Conservation (phyloP, 2,888 invertebrate genomes). For the Pecten maximus region DNA sequence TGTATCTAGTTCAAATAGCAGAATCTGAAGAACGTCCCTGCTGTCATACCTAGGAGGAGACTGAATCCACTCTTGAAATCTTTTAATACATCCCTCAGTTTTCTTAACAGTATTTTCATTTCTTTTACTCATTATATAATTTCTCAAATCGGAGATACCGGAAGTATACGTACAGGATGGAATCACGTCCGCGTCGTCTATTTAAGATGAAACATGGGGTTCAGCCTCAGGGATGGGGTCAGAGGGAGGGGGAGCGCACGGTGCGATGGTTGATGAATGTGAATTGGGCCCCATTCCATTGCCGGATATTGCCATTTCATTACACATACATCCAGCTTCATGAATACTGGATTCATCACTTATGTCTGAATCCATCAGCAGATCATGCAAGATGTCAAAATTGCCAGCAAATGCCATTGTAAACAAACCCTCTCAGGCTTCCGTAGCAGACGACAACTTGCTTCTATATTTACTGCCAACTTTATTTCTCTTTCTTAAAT, state of each 20-base stretch:
- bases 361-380: not conserved
- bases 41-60: not conserved
- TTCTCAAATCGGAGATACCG: not conserved
- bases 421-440: not conserved
- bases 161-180: not conserved
- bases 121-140: conserved; percentile 21
- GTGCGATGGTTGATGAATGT: not conserved
- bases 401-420: no score
- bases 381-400: no score
- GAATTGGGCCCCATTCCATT: not conserved
- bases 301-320: not conserved
- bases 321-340: no score
- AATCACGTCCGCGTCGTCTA: conserved; percentile 22
- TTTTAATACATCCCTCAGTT: not conserved
- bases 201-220: not conserved
- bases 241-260: conserved; percentile 15
- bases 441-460: no score
- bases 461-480: no score
- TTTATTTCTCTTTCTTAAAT: no score
- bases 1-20: not conserved
- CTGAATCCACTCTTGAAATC: not conserved
- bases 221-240: conserved; percentile 27
- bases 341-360: not conserved
- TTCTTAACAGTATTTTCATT: conserved; percentile 17
- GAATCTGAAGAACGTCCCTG: conserved; percentile 2